A percentile compares a stretch with the other conserved stretches of the same genome.
These are phyloP conservation scores for Dorcus parallelipipedus DNA, from an alignment of 2,888 invertebrate species.

Conservation along the genomic window DNA sequence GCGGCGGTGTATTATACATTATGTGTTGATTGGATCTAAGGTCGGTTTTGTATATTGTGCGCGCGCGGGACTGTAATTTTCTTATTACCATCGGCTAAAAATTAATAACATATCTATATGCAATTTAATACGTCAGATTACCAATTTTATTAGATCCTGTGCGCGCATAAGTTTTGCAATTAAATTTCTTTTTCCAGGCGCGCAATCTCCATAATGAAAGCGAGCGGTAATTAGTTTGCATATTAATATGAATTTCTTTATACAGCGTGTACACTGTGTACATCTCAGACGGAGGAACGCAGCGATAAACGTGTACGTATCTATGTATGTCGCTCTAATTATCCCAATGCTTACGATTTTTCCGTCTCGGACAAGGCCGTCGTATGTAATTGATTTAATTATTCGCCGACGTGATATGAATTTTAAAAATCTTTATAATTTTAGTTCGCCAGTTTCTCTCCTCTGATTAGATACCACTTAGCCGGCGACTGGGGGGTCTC, in stretches of 20 bases:
- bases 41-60: slow-evolving; percentile 2
- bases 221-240: slow-evolving; percentile 14
- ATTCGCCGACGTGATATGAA: slow-evolving; percentile 19
- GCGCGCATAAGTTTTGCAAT: slow-evolving; percentile 12
- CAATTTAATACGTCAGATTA: slow-evolving; percentile 10
- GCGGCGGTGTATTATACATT: background rate
- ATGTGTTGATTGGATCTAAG: slow-evolving; percentile 10
- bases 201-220: slow-evolving; percentile 8
- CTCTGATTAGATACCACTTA: slow-evolving; percentile 19
- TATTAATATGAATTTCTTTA: slow-evolving; percentile 14
- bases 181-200: slow-evolving; percentile 14
- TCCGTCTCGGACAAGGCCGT: slow-evolving; percentile 15
- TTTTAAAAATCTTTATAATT: slow-evolving; percentile 15
- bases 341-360: background rate
- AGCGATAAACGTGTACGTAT: background rate
- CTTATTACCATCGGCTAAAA: slow-evolving; percentile 9
- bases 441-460: background rate
- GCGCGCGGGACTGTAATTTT: slow-evolving; percentile 9
- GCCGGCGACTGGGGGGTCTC: slow-evolving; percentile 19
- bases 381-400: slow-evolving; percentile 20
- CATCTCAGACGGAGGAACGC: background rate
- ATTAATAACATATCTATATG: slow-evolving; percentile 15
- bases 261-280: background rate
- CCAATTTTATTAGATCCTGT: slow-evolving; percentile 13
- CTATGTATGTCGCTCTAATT: slow-evolving; percentile 1